Evolutionary conservation across 2,113 vertebrate species (phyloP).

Genomic region (Tympanuchus pallidicinctus): DNA sequence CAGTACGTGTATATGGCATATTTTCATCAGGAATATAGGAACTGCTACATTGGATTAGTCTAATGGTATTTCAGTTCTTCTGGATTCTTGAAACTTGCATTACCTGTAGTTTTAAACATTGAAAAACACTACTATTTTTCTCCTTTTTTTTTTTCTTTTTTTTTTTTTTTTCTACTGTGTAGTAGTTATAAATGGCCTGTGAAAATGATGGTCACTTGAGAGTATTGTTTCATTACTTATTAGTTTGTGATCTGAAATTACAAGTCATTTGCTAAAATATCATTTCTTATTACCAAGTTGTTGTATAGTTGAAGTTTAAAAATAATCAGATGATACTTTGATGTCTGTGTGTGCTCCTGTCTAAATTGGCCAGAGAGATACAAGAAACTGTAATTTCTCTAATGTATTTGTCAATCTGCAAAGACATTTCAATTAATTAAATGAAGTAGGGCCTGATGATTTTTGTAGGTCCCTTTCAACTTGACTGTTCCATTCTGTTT

Average conservation of each 20-base stretch:
- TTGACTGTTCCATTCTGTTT: not conserved
- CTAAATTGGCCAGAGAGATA: not conserved
- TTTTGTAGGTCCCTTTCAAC: not conserved
- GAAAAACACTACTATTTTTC: not conserved
- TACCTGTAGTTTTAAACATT: not conserved
- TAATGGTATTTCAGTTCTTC: not conserved
- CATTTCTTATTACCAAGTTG: not conserved
- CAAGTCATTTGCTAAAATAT: not conserved
- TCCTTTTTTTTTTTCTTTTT: not conserved
- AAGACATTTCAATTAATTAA: not conserved
- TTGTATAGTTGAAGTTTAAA: not conserved
- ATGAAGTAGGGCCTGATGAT: not conserved
- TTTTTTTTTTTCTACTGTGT: not conserved
- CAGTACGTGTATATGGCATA: not conserved
- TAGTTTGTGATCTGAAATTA: not conserved
- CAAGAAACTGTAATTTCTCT: constrained; percentile 12
- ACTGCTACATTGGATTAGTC: not conserved
- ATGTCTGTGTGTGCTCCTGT: not conserved
- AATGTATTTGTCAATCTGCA: not conserved
- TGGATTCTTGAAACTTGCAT: not conserved
- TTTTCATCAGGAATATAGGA: not conserved
- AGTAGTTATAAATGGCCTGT: not conserved
- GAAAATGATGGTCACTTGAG: not conserved
- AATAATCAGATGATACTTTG: not conserved
- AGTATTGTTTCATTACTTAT: not conserved